phyloP scores from a whole-genome alignment of 2,113 vertebrate genomes.

The Corydoras sp. region DNA sequence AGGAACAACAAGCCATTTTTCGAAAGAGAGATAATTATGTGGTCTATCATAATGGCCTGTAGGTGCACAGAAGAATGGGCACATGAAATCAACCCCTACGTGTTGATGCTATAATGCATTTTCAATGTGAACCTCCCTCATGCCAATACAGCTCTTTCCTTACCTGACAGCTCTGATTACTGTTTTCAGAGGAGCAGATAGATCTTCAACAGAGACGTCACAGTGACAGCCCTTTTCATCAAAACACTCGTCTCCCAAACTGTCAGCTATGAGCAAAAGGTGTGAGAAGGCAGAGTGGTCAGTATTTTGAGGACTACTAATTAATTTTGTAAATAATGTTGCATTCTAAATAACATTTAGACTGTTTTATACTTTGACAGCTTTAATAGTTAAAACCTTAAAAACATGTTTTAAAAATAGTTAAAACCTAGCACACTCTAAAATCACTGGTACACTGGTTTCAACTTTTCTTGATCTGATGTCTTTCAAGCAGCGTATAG shows the following conservation, averaged over 20 bases:
- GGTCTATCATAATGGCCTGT: neutral
- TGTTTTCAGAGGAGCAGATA: conserved; percentile 88
- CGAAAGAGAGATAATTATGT: neutral
- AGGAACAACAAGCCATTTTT: conserved; percentile 21
- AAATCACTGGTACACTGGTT: too few relatives aligned
- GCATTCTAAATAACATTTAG: too few relatives aligned
- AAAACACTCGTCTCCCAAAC: conserved; percentile 78
- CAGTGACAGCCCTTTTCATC: conserved; percentile 94
- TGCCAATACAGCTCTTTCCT: conserved; percentile 37
- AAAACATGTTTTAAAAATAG: too few relatives aligned
- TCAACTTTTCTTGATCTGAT: too few relatives aligned
- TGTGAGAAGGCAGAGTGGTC: conserved; percentile 45
- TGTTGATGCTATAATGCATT: neutral
- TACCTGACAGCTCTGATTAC: conserved; percentile 96
- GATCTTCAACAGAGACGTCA: conserved; percentile 91
- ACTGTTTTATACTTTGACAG: too few relatives aligned
- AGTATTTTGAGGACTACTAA: too few relatives aligned
- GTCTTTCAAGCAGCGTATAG: too few relatives aligned
- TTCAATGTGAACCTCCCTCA: neutral
- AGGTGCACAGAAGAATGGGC: conserved; percentile 39
- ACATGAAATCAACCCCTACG: neutral
- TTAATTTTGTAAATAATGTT: neutral
- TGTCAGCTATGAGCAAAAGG: conserved; percentile 69
- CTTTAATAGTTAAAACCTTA: too few relatives aligned
- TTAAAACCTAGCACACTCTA: too few relatives aligned